Percentiles rank a stretch among this genome's conserved stretches.
These are phyloP conservation scores for Oophaga pumilio DNA, from an alignment of 2,113 vertebrate genomes.

Conservation along the genomic window DNA sequence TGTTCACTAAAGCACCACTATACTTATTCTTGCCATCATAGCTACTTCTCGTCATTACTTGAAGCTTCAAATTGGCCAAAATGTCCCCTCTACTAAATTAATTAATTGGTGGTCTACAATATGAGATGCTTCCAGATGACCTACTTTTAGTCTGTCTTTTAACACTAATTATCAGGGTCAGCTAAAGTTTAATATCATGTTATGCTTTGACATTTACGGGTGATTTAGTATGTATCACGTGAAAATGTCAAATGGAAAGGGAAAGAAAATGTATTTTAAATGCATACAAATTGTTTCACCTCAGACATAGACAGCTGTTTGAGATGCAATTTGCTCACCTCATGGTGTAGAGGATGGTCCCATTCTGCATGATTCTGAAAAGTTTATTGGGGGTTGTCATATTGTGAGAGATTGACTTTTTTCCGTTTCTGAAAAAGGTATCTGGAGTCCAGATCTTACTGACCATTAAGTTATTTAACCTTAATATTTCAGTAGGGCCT, in stretches of 20 bases:
- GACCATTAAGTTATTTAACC: conserved; percentile 98
- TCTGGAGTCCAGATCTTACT: conserved; percentile 99
- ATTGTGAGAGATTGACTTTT: conserved; percentile 95
- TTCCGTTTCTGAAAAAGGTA: conserved; percentile 98
- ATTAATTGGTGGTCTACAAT: neutral
- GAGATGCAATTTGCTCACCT: conserved; percentile 73
- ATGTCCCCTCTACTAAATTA: neutral
- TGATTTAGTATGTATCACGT: conserved; percentile 15
- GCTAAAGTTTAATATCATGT: conserved; percentile 17
- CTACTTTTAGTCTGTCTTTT: conserved; percentile 14
- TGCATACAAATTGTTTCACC: neutral
- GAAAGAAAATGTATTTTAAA: conserved; percentile 9
- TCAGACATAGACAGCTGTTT: neutral
- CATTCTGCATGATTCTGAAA: conserved; percentile 98
- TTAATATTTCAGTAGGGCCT: conserved; percentile 93
- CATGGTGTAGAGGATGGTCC: conserved; percentile 98
- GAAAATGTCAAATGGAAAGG: conserved; percentile 47
- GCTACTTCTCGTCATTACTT: conserved; percentile 6
- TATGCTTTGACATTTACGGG: conserved; percentile 14
- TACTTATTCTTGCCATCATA: neutral
- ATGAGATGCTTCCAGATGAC: conserved; percentile 22
- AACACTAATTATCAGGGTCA: conserved; percentile 42
- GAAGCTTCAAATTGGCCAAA: neutral
- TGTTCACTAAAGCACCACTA: neutral
- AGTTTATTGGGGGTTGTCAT: conserved; percentile 98